Conservation (phyloP, 2,888 invertebrate genomes). For the Smittia aterrima region DNA sequence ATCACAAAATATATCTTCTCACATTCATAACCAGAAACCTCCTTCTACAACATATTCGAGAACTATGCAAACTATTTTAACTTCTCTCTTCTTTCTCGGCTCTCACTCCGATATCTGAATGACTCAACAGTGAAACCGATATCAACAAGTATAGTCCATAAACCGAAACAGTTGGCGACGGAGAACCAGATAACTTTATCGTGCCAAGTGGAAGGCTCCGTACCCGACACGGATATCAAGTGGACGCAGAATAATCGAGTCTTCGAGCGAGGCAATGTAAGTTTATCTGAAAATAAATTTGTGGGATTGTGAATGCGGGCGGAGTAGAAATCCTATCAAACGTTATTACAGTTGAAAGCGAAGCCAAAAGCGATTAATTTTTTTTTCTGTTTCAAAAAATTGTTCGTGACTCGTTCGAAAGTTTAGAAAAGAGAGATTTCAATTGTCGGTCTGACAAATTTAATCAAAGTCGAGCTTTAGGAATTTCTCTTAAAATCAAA, state of each 20-base stretch:
- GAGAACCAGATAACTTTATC: slow-evolving; percentile 74
- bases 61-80: slow-evolving; percentile 39
- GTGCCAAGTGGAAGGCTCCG: slow-evolving; percentile 80
- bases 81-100: neutral
- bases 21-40: neutral
- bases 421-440: no score
- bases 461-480: no score
- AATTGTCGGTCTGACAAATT: no score
- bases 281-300: slow-evolving; percentile 44
- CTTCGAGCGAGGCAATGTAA: slow-evolving; percentile 74
- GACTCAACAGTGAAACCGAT: slow-evolving; percentile 71
- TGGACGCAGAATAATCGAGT: slow-evolving; percentile 81
- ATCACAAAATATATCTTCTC: neutral
- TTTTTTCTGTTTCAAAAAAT: slow-evolving; percentile 15
- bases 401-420: no score
- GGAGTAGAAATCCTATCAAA: no score
- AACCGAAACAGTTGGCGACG: slow-evolving; percentile 74
- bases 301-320: no score
- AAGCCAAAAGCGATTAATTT: slow-evolving; percentile 16
- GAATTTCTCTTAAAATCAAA: no score
- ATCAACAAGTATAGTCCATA: slow-evolving; percentile 71
- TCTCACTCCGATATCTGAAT: neutral
- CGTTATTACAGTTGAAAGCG: neutral
- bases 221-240: slow-evolving; percentile 78
- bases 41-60: slow-evolving; percentile 8